Percentiles rank a stretch among this genome's conserved stretches.
Evolutionary conservation across 2,888 invertebrate species (phyloP).

Genomic region (Zaprionus lineosus): DNA sequence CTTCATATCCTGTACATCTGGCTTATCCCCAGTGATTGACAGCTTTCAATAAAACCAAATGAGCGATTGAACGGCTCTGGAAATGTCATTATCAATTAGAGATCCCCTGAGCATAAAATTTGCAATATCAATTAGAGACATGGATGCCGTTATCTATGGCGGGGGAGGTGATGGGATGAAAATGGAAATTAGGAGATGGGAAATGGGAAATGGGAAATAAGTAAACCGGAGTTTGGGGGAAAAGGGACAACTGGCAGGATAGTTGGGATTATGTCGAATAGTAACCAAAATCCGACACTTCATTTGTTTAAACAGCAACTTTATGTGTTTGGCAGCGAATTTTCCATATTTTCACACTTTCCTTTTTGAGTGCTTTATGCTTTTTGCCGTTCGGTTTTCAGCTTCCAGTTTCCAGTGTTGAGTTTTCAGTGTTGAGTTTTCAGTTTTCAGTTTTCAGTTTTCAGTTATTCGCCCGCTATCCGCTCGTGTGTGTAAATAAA

Average conservation of each 20-base stretch:
- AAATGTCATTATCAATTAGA: slow-evolving; percentile 55
- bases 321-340: slow-evolving; percentile 20
- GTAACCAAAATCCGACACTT: slow-evolving; percentile 47
- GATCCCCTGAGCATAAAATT: slow-evolving; percentile 25
- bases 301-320: slow-evolving; percentile 71
- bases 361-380: slow-evolving; percentile 12
- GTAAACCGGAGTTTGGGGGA: no score
- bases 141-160: not conserved
- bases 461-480: not conserved
- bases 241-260: no score
- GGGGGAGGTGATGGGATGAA: no score
- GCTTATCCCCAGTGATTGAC: no score
- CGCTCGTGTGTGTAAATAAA: slow-evolving; percentile 59
- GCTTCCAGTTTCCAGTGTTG: no score
- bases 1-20: no score
- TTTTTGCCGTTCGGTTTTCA: no score
- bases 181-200: not conserved
- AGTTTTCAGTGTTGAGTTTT: no score
- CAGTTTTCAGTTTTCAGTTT: no score
- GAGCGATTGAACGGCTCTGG: slow-evolving; percentile 29
- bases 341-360: slow-evolving; percentile 7
- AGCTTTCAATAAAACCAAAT: slow-evolving; percentile 10
- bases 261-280: not conserved
- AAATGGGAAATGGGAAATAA: not conserved
- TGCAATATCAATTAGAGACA: slow-evolving; percentile 49